Evolutionary conservation across 2,113 vertebrate species (phyloP), one percentile per base, ranked within the genome.

Genomic region (Bos javanicus): DNA sequence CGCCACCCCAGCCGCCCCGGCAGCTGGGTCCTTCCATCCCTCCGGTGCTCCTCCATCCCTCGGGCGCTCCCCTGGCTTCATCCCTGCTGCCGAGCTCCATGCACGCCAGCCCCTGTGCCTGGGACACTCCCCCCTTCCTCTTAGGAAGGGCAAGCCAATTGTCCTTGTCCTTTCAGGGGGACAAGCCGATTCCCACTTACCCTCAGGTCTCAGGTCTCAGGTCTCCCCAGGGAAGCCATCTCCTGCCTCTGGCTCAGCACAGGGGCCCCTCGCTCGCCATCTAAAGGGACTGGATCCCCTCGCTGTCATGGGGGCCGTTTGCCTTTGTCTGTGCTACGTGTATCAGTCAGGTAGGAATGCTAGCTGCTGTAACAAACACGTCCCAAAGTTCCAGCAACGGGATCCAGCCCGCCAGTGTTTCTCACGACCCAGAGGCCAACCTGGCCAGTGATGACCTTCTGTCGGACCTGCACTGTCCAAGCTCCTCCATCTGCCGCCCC

Each of bases 1-100:
- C 6, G 9, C 19, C 2, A 12, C 0, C 1, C 1, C 16, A 46
- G 36, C 21, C 6, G 9, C 19, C 2, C 16, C 0, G 1, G 1
- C 64, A 30, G 80, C 50, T n/a, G 19, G 12, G 48, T 50, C 4
- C 19, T 50, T 52, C n/a, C 67, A 12, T 10, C 33, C 50, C 52
- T 54, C 7, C 43, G 1, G 8, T 2, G 59, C 59, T 60, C 59
- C 59, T 60, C 28, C 14, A 7, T 3, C 62, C 39, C 39, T 54
- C 2, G 0, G 17, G 19, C 2, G 1, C 28, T 48, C 26, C 12
- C 11, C 15, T 7, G 52, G 15, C 46, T 28, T 36, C 28, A 9
- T n/a, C n/a, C 67, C 89, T 7, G 16, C 89, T 23, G 6, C 30
- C 8, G 19, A 57, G 57, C 7, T 81, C 76, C 5, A 7, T 4